phyloP scores from a whole-genome alignment of 2,113 vertebrate species.

The Sylvicapra grimmia region DNA sequence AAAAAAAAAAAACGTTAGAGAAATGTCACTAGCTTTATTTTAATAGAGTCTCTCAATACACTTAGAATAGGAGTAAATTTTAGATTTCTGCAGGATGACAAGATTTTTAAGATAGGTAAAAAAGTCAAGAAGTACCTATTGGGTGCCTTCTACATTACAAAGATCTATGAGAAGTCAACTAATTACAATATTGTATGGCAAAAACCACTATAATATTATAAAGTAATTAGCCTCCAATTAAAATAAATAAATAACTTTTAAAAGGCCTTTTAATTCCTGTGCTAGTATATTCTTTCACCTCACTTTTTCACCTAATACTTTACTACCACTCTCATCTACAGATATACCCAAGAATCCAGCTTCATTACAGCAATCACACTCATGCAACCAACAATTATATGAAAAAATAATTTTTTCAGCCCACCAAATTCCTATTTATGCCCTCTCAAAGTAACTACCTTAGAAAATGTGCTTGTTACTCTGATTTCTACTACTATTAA shows the following conservation, averaged over 20 bases:
- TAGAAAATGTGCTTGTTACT: background rate
- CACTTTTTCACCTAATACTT: background rate
- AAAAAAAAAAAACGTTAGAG: conserved; percentile 16
- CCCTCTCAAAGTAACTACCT: background rate
- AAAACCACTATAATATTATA: background rate
- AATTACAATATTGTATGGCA: background rate
- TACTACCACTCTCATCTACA: background rate
- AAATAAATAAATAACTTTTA: background rate
- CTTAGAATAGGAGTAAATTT: background rate
- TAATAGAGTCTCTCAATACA: background rate
- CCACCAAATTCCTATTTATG: background rate
- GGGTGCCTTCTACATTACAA: background rate
- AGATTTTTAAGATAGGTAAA: background rate
- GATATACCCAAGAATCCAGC: background rate
- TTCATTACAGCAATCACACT: background rate
- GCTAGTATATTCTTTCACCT: background rate
- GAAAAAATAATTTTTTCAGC: background rate
- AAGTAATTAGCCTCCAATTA: background rate
- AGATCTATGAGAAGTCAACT: background rate
- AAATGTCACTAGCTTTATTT: background rate
- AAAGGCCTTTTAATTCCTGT: background rate
- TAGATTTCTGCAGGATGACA: background rate
- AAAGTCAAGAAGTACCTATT: background rate
- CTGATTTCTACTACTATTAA: background rate
- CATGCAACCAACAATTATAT: background rate